Conservation (phyloP, 1,140 invertebrate genomes). For the Drosophila suzukii region DNA sequence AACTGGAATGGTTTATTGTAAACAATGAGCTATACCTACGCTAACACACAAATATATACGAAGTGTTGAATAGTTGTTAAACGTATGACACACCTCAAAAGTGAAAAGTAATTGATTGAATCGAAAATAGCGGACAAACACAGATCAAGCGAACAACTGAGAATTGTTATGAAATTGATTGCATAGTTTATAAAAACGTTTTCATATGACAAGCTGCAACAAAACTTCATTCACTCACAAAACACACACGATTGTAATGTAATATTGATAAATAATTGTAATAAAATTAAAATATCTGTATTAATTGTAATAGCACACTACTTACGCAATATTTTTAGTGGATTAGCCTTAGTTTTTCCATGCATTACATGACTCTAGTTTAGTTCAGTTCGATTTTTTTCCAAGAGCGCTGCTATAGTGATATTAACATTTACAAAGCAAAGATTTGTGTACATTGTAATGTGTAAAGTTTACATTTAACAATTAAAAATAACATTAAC, state of each 20-base stretch:
- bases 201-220: conserved; percentile 48
- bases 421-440: conserved; percentile 78
- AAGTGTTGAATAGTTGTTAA: conserved; percentile 81
- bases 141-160: conserved; percentile 35
- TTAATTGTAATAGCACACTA: conserved; percentile 39
- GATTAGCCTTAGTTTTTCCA: conserved; percentile 32
- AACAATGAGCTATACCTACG: conserved; percentile 37
- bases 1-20: conserved; percentile 46
- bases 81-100: conserved; percentile 36
- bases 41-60: conserved; percentile 48
- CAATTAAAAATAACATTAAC: conserved; percentile 41
- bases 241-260: conserved; percentile 24
- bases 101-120: conserved; percentile 7
- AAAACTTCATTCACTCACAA: conserved; percentile 39
- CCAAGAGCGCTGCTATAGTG: conserved; percentile 77
- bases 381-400: conserved; percentile 50
- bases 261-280: conserved; percentile 54
- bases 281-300: conserved; percentile 34
- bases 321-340: conserved; percentile 31
- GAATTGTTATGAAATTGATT: conserved; percentile 71
- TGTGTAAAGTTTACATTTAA: conserved; percentile 44
- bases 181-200: conserved; percentile 71
- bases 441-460: conserved; percentile 69
- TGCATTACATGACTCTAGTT: conserved; percentile 36
- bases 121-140: conserved; percentile 8